These are phyloP conservation scores for Argya squamiceps DNA, from an alignment of 2,797 vertebrate genomes.

Conservation along the genomic window DNA sequence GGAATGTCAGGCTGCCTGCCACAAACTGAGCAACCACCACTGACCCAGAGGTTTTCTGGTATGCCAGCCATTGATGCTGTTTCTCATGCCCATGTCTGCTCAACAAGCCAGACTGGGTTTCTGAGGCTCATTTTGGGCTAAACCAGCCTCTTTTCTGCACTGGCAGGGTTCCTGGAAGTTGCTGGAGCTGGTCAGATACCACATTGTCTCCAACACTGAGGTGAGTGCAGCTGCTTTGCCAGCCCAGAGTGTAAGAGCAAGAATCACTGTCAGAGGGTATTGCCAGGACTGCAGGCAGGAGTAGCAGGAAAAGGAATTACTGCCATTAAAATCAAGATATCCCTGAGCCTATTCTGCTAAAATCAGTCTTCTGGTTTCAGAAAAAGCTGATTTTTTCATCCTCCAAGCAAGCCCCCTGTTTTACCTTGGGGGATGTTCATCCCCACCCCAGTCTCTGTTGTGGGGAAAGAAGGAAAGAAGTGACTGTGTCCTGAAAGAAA, in stretches of 20 bases:
- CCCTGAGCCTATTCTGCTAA: neutral
- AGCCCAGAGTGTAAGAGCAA: neutral
- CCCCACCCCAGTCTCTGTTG: neutral
- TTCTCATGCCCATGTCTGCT: neutral
- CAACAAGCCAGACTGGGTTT: neutral
- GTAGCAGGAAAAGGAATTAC: neutral
- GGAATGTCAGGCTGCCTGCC: neutral
- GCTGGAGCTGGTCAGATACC: slow-evolving; percentile 87
- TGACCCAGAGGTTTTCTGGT: neutral
- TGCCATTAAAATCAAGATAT: neutral
- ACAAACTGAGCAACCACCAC: neutral
- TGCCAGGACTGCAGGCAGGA: neutral
- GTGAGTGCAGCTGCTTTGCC: slow-evolving; percentile 58
- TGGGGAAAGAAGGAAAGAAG: neutral
- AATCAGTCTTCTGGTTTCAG: neutral
- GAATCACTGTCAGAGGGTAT: neutral
- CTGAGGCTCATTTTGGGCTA: neutral
- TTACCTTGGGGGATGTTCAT: neutral
- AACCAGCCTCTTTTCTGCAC: neutral
- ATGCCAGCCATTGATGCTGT: accelerated
- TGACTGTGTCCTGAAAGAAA: neutral
- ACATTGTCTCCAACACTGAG: slow-evolving; percentile 80
- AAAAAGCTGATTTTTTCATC: neutral
- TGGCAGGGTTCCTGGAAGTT: slow-evolving; percentile 86
- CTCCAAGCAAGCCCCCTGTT: neutral